Evolutionary conservation across 1,140 invertebrate genomes (phyloP).

Genomic region (Pachyrhynchus sulphureomaculatus): DNA sequence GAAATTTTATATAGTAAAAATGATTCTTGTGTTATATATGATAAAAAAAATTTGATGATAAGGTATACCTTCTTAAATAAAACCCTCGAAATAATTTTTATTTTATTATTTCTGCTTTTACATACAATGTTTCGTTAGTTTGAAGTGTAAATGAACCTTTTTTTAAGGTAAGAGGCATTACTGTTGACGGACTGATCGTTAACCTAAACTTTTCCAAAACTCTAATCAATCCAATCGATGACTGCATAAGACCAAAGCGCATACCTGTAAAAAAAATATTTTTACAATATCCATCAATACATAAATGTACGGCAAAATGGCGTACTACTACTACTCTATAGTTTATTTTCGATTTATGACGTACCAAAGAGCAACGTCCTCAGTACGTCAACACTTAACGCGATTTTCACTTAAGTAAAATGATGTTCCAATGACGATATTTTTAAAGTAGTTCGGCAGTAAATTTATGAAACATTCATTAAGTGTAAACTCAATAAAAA

Average conservation of each 20-base stretch:
- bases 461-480: too few relatives aligned
- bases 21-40: too few relatives aligned
- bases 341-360: too few relatives aligned
- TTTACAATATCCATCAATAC: not conserved
- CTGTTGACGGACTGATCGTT: conserved; percentile 25
- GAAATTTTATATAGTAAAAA: too few relatives aligned
- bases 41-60: too few relatives aligned
- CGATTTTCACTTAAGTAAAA: too few relatives aligned
- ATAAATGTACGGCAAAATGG: conserved; percentile 20
- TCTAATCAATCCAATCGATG: conserved; percentile 42
- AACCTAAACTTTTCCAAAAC: conserved; percentile 42
- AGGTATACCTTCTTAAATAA: not conserved
- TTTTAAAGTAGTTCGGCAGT: too few relatives aligned
- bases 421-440: too few relatives aligned
- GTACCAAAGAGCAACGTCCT: too few relatives aligned
- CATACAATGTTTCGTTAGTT: conserved; percentile 22
- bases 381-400: too few relatives aligned
- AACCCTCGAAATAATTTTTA: not conserved
- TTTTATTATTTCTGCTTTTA: conserved; percentile 21
- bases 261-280: conserved; percentile 40
- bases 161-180: conserved; percentile 24
- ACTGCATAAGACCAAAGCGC: conserved; percentile 49
- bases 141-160: conserved; percentile 14
- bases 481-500: too few relatives aligned
- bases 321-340: conserved; percentile 46